Conservation (phyloP, 2,888 invertebrate species). For the Euspilapteryx auroguttella region DNA sequence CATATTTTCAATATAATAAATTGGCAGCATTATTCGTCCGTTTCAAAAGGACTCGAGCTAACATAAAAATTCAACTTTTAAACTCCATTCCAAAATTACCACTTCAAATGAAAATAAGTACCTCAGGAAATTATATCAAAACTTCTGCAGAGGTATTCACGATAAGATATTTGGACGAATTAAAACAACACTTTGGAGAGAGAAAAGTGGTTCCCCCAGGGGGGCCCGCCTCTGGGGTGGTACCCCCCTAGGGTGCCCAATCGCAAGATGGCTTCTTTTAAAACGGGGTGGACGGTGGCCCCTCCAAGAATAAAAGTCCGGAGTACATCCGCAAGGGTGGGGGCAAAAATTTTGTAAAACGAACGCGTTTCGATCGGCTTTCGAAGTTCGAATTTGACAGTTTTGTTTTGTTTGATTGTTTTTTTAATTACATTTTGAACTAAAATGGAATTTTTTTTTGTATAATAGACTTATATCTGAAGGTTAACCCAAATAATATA, state of each 20-base stretch:
- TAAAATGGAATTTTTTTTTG: no score
- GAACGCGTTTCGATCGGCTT: no score
- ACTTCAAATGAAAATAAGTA: constrained; percentile 41
- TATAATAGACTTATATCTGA: no score
- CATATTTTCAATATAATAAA: no score
- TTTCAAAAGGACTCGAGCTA: no score
- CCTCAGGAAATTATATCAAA: constrained; percentile 52
- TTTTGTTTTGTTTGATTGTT: no score
- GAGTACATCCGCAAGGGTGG: constrained; percentile 20
- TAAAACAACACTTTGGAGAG: constrained; percentile 57
- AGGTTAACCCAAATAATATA: no score
- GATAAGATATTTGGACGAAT: constrained; percentile 60
- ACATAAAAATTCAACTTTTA: no score
- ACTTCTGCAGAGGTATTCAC: constrained; percentile 41
- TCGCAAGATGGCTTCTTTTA: constrained; percentile 61
- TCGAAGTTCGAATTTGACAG: no score
- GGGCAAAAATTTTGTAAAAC: constrained; percentile 30
- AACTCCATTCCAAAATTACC: no score
- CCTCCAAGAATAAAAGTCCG: constrained; percentile 54
- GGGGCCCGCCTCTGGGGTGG: constrained; percentile 11
- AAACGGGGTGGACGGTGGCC: constrained; percentile 52
- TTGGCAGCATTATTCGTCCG: no score
- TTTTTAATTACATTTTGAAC: no score
- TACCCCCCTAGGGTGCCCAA: constrained; percentile 23
- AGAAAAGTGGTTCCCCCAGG: constrained; percentile 46